Conservation (phyloP, 2,888 invertebrate genomes). For the Amblyjoppa fuscipennis region DNA sequence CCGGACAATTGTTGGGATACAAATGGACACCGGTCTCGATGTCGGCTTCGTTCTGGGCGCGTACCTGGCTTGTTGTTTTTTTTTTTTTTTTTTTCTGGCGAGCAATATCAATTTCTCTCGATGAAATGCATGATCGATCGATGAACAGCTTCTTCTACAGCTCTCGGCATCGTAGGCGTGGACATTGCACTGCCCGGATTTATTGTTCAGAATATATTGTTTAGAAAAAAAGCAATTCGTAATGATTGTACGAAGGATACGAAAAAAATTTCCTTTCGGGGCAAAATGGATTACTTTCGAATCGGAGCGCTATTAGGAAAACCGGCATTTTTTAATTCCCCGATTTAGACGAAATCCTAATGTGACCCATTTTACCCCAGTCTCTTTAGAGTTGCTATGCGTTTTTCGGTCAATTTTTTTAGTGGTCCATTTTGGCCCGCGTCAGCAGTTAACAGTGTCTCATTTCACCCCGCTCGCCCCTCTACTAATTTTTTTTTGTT, state of each 20-base stretch:
- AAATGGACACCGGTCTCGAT: slow-evolving; percentile 62
- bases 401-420: not conserved
- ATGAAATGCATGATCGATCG: slow-evolving; percentile 32
- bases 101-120: slow-evolving; percentile 15
- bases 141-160: not conserved
- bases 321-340: not conserved
- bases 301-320: too few species aligned
- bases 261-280: not conserved
- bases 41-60: slow-evolving; percentile 16
- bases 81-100: slow-evolving; percentile 6
- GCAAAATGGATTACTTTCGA: too few species aligned
- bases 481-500: not conserved
- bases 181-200: not conserved
- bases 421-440: not conserved
- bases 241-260: not conserved
- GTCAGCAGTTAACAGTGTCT: not conserved
- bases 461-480: not conserved
- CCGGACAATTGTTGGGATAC: slow-evolving; percentile 67
- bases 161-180: not conserved
- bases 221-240: not conserved
- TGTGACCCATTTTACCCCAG: too few species aligned
- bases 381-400: not conserved
- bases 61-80: slow-evolving; percentile 1
- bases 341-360: not conserved
- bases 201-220: not conserved